Conservation (phyloP, 2,888 invertebrate genomes). For the Drosophila putrida region DNA sequence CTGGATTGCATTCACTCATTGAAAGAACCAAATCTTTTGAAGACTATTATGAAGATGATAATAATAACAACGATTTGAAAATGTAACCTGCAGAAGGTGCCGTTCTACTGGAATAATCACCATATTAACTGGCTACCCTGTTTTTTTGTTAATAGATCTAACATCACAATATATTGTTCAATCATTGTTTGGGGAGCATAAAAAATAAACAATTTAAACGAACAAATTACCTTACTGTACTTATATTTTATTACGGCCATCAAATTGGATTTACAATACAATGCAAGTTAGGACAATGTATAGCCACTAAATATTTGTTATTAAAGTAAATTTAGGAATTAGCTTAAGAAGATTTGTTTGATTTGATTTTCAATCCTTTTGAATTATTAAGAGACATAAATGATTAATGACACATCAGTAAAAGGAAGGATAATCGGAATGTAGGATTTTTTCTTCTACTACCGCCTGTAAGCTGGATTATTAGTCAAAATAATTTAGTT, state of each 20-base stretch:
- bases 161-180: neutral
- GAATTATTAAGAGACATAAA: neutral
- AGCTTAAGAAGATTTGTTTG: neutral
- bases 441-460: neutral
- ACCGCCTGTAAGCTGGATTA: neutral
- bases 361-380: neutral
- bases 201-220: slow-evolving; percentile 8
- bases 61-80: neutral
- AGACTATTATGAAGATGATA: neutral
- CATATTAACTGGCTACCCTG: neutral
- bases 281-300: too few species aligned
- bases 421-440: neutral
- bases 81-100: fast-evolving
- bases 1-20: slow-evolving; percentile 9
- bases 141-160: neutral
- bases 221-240: neutral
- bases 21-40: neutral
- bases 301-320: neutral
- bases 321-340: neutral
- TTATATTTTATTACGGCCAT: neutral
- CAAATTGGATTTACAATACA: neutral
- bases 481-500: neutral
- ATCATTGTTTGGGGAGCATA: slow-evolving; percentile 7
- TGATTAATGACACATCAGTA: neutral
- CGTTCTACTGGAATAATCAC: neutral